Evolutionary conservation across 2,797 vertebrate genomes (phyloP), one percentile per base, ranked within the genome.

Genomic region (Epinephelus coioides): DNA sequence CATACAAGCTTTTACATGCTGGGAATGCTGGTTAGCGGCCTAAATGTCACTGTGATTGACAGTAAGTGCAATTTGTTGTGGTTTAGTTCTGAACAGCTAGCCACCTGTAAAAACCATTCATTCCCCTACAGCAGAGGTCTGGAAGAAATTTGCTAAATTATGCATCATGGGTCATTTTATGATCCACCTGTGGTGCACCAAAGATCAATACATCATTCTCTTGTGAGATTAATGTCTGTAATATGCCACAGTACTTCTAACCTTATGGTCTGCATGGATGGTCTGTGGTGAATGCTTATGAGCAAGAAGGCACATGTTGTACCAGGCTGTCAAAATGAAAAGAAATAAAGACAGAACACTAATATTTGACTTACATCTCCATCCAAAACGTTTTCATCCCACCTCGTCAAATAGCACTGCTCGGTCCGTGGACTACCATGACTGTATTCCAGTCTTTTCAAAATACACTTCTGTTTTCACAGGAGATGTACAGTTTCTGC

Each of bases 121-220:
- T 55, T 62, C 30, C 69, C 50, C 13, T 46, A 5, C 0, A 7
- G 34, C 64, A 69, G 65, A 73, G 30, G 34, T 62, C 49, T 74
- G 56, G 14, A 50, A 44, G 21, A 56, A 76, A 74, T 82, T 68
- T 75, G 27, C 62, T 78, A 78, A 83, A 88, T 83, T 82, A 88
- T 86, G 77, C 59, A 86, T 78, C 64, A 47, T 56, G 71, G 69
- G 84, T 85, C 67, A 91, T 84, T 91, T 84, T 44, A 77, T 75
- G 75, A 88, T 77, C 79, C 85, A 87, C 60, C 85, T 78, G 66
- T 80, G 84, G 77, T 74, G 50, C 78, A 69, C 57, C 78, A 65
- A 66, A 78, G 73, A 93, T 95, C 92, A 91, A 94, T 94, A 93
- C 61, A 83, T 91, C 69, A 92, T 94, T 92, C 90, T 90, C 78